These are phyloP conservation scores for Ctenodactylus gundi DNA, from an alignment of 2,113 vertebrate genomes.

Conservation along the genomic window DNA sequence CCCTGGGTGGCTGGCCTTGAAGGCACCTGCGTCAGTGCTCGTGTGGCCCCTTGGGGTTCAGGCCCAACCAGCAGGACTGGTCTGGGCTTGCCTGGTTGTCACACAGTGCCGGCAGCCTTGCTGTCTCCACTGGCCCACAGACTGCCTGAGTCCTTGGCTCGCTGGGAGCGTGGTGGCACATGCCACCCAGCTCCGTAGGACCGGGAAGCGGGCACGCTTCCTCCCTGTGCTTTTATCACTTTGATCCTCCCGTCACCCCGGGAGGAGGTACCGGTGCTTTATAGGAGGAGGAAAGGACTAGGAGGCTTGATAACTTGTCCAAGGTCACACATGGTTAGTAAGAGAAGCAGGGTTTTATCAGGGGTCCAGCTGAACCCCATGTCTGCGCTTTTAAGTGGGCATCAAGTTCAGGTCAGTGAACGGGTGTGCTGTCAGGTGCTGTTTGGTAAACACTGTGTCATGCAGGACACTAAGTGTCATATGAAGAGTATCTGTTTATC, in stretches of 20 bases:
- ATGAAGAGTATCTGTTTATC: background rate
- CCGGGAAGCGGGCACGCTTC: background rate
- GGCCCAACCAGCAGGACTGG: conserved; percentile 18
- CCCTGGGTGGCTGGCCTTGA: background rate
- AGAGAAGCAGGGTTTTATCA: background rate
- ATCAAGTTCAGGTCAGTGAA: background rate
- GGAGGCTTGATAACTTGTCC: background rate
- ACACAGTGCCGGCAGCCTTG: background rate
- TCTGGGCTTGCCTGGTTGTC: background rate
- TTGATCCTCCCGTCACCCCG: background rate
- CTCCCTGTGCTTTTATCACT: background rate
- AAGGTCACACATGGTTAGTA: background rate
- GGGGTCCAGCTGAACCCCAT: no score
- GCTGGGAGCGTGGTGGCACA: rapidly evolving
- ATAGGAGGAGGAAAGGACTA: background rate
- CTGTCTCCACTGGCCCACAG: background rate
- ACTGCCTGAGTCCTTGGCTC: background rate
- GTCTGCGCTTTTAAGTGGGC: background rate
- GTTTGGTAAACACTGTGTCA: background rate
- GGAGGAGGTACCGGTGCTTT: background rate
- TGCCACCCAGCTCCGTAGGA: rapidly evolving
- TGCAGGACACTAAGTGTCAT: background rate
- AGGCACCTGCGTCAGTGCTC: background rate
- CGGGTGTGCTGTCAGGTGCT: background rate
- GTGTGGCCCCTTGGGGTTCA: background rate